Conservation (phyloP, 2,797 vertebrate species). For the Prunella strophiata region DNA sequence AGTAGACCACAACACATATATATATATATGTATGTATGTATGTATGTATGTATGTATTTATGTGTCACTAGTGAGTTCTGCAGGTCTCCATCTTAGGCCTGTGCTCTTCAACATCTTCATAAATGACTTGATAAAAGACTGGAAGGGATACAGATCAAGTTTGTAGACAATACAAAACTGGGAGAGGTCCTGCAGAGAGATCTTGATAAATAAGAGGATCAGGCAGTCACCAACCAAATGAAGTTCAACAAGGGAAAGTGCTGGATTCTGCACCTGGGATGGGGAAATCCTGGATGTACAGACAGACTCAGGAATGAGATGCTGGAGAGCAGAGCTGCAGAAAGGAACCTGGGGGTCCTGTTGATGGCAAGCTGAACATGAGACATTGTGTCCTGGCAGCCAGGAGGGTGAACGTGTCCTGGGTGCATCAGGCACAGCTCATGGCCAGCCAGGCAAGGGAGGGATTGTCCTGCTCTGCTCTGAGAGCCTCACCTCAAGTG, state of each 20-base stretch:
- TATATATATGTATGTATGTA: no score
- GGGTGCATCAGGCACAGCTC: background rate
- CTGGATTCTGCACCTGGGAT: background rate
- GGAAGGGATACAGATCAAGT: background rate
- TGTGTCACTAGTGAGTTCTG: background rate
- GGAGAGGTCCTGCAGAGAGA: background rate
- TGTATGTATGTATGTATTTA: background rate
- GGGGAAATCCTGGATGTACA: background rate
- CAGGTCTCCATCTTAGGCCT: background rate
- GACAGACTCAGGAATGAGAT: background rate
- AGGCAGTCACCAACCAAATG: no score
- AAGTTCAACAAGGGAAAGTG: background rate
- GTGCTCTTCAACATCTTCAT: background rate
- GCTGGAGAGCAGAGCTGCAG: fast-evolving
- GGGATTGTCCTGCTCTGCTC: background rate
- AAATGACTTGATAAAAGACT: background rate
- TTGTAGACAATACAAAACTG: background rate
- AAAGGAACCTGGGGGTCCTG: background rate
- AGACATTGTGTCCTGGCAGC: background rate
- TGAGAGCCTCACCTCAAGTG: fast-evolving
- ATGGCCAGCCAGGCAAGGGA: fast-evolving
- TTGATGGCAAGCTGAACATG: fast-evolving
- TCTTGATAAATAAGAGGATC: background rate
- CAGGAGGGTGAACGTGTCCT: background rate
- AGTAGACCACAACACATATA: background rate